A percentile compares a stretch with the other conserved stretches of the same genome.
These are phyloP conservation scores for Doryteuthis pealeii DNA, from an alignment of 1,140 invertebrate genomes.

Conservation along the genomic window DNA sequence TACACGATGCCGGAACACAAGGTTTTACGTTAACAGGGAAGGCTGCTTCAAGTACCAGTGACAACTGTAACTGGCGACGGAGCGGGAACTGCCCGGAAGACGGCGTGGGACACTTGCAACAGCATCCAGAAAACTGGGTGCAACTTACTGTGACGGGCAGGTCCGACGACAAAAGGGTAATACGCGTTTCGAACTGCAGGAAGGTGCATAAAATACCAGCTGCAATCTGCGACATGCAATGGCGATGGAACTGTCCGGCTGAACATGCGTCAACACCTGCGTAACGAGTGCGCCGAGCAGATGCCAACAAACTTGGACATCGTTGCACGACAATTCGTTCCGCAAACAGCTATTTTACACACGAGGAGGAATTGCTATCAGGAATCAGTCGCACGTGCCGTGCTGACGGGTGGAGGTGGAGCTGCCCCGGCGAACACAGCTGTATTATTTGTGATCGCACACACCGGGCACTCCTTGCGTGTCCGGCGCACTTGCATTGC, in stretches of 20 bases:
- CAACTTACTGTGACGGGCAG: constrained; percentile 1
- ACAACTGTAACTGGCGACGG: constrained; percentile 41
- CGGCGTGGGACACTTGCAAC: not conserved
- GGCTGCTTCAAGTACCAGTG: constrained; percentile 31
- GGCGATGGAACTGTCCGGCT: constrained; percentile 34
- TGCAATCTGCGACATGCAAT: constrained; percentile 39
- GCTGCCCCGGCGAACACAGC: constrained; percentile 29
- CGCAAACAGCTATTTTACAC: constrained; percentile 31
- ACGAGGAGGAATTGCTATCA: constrained; percentile 27
- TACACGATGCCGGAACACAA: constrained; percentile 2
- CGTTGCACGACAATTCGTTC: constrained; percentile 14
- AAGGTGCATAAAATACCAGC: constrained; percentile 28
- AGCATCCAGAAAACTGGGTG: constrained; percentile 15
- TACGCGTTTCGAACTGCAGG: constrained; percentile 29
- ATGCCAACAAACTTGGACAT: constrained; percentile 14
- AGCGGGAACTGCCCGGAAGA: constrained; percentile 37
- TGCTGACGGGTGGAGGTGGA: constrained; percentile 34
- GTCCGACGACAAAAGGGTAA: constrained; percentile 24
- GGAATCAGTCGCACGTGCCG: constrained; percentile 39
- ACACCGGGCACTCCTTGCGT: not conserved
- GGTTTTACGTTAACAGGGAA: constrained; percentile 20
- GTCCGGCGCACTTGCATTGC: constrained; percentile 6
- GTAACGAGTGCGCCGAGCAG: not conserved
- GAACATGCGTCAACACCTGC: not conserved
- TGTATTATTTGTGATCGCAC: constrained; percentile 25